phyloP scores from a whole-genome alignment of 2,888 invertebrate genomes.

The Scaptomyza parva region DNA sequence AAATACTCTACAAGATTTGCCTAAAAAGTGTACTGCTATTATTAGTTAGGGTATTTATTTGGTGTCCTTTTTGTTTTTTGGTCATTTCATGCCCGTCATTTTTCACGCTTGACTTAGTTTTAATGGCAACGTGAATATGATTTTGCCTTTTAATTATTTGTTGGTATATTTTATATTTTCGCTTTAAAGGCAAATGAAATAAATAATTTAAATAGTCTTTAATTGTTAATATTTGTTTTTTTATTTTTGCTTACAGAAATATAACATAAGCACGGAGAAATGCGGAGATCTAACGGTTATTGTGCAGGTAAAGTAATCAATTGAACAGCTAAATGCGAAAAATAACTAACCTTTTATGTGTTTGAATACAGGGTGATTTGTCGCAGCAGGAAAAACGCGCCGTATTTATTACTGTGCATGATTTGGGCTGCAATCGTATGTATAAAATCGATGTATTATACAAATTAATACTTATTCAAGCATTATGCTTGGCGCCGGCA shows the following conservation, averaged over 20 bases:
- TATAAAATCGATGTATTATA: slow-evolving; percentile 87
- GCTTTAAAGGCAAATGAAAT: slow-evolving; percentile 31
- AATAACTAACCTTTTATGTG: not conserved
- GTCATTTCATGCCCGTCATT: slow-evolving; percentile 81
- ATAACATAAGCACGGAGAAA: slow-evolving; percentile 90
- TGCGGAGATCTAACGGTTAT: slow-evolving; percentile 91
- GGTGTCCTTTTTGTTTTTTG: slow-evolving; percentile 62
- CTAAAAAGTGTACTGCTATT: not conserved
- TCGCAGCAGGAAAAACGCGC: slow-evolving; percentile 92
- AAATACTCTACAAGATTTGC: not conserved
- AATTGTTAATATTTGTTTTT: slow-evolving; percentile 7
- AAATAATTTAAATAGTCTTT: slow-evolving; percentile 37
- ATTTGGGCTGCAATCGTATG: slow-evolving; percentile 93
- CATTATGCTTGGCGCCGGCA: slow-evolving; percentile 4
- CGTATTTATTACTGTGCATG: slow-evolving; percentile 94
- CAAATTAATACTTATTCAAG: not conserved
- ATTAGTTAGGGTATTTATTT: slow-evolving; percentile 6
- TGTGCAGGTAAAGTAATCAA: slow-evolving; percentile 87
- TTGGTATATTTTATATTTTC: slow-evolving; percentile 22
- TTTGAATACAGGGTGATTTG: slow-evolving; percentile 88
- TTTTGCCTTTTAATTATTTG: slow-evolving; percentile 48
- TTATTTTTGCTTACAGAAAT: slow-evolving; percentile 87
- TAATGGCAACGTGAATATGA: slow-evolving; percentile 61
- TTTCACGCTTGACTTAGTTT: slow-evolving; percentile 68
- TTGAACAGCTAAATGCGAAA: too few species aligned